These are phyloP conservation scores for Dermolepida albohirtum DNA, from an alignment of 2,888 invertebrate species.

Conservation along the genomic window DNA sequence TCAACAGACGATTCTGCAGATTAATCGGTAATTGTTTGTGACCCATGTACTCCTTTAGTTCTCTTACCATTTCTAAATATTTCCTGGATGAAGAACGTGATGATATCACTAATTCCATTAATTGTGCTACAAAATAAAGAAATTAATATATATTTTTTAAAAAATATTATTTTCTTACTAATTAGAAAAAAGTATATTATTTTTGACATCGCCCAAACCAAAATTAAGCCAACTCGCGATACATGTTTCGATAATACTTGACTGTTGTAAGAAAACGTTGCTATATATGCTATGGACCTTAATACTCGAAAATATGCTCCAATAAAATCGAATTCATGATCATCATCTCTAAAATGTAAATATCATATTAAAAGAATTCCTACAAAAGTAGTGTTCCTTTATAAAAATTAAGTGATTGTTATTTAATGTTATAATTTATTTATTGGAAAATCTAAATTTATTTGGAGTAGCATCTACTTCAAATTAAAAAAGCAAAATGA, in stretches of 20 bases:
- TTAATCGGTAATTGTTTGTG: constrained; percentile 69
- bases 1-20: constrained; percentile 67
- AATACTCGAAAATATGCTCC: constrained; percentile 16
- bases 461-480: too few relatives aligned
- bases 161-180: constrained; percentile 43
- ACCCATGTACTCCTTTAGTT: constrained; percentile 70
- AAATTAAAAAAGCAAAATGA: too few relatives aligned
- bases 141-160: not conserved
- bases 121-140: constrained; percentile 21
- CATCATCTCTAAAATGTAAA: not conserved
- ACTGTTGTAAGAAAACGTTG: constrained; percentile 13
- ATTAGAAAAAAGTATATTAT: constrained; percentile 51
- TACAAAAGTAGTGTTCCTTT: too few relatives aligned
- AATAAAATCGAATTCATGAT: constrained; percentile 9
- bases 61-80: constrained; percentile 68
- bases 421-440: too few relatives aligned
- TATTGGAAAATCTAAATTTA: too few relatives aligned
- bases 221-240: constrained; percentile 50
- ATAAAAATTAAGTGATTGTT: too few relatives aligned
- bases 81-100: constrained; percentile 52
- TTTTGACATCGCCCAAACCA: constrained; percentile 55
- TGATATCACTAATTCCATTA: constrained; percentile 36
- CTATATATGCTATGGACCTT: constrained; percentile 3
- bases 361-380: not conserved
- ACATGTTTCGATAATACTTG: constrained; percentile 22